Evolutionary conservation across 2,797 vertebrate species (phyloP).

Genomic region (Eulemur albifrons): DNA sequence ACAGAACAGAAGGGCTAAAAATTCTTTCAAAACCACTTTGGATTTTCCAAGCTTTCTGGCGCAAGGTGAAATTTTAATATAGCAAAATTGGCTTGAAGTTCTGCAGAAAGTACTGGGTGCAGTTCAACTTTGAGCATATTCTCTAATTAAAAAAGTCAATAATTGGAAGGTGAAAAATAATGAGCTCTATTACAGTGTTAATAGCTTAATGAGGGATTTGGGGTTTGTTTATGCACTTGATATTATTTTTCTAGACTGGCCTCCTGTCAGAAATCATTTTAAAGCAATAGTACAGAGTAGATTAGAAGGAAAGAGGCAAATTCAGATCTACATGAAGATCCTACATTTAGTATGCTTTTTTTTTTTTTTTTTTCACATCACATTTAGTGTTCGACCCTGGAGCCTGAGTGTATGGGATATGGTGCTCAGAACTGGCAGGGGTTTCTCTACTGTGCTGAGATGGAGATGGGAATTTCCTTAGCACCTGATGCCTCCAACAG

Average conservation of each 20-base stretch:
- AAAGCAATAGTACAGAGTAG: conserved; percentile 16
- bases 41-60: conserved; percentile 72
- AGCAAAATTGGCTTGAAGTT: conserved; percentile 74
- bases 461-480: not conserved
- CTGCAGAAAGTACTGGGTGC: conserved; percentile 61
- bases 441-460: not conserved
- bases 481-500: not conserved
- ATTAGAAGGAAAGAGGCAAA: conserved; percentile 13
- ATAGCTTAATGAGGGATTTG: conserved; percentile 51
- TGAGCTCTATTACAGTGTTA: conserved; percentile 41
- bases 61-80: conserved; percentile 67
- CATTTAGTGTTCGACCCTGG: not conserved
- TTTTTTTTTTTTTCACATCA: not conserved
- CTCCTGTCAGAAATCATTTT: conserved; percentile 32
- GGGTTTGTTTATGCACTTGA: conserved; percentile 25
- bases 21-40: conserved; percentile 67
- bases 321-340: not conserved
- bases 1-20: conserved; percentile 51
- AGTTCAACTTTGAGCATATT: conserved; percentile 70
- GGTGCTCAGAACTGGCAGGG: not conserved
- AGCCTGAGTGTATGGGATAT: not conserved
- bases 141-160: conserved; percentile 69
- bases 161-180: conserved; percentile 67
- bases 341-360: not conserved
- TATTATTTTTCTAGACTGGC: conserved; percentile 39